Evolutionary conservation across 1,140 invertebrate species (phyloP).

Genomic region (Drosophila sechellia): DNA sequence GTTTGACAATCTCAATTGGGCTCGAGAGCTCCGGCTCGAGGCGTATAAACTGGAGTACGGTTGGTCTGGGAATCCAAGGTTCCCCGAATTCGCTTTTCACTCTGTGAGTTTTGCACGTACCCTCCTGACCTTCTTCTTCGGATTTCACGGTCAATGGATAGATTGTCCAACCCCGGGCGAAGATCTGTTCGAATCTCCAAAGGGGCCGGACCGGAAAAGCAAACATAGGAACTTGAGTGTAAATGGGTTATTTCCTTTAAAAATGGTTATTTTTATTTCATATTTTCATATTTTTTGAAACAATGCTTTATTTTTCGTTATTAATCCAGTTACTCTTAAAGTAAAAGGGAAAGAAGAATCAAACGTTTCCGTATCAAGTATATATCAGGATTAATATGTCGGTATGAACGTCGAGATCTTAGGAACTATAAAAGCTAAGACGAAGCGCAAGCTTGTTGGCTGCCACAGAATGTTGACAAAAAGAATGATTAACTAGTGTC

Average conservation of each 20-base stretch:
- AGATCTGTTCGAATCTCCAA: slow-evolving; percentile 10
- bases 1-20: slow-evolving; percentile 79
- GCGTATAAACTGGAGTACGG: slow-evolving; percentile 71
- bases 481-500: no score
- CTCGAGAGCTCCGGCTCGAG: slow-evolving; percentile 56
- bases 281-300: background rate
- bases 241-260: no score
- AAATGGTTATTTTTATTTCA: no score
- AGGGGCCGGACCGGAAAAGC: slow-evolving; percentile 37
- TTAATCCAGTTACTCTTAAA: no score
- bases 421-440: no score
- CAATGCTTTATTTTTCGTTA: no score
- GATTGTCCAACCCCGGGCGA: slow-evolving; percentile 4
- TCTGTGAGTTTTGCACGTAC: slow-evolving; percentile 22
- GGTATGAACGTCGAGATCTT: no score
- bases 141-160: slow-evolving; percentile 37
- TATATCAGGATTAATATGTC: no score
- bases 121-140: slow-evolving; percentile 16
- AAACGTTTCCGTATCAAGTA: no score
- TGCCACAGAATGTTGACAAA: no score
- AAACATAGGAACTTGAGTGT: background rate
- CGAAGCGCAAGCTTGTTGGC: no score
- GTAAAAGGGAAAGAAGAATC: no score
- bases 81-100: slow-evolving; percentile 24
- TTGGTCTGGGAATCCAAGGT: slow-evolving; percentile 38